These are phyloP conservation scores for Calyptomena viridis DNA, from an alignment of 2,113 vertebrate species.

Conservation along the genomic window DNA sequence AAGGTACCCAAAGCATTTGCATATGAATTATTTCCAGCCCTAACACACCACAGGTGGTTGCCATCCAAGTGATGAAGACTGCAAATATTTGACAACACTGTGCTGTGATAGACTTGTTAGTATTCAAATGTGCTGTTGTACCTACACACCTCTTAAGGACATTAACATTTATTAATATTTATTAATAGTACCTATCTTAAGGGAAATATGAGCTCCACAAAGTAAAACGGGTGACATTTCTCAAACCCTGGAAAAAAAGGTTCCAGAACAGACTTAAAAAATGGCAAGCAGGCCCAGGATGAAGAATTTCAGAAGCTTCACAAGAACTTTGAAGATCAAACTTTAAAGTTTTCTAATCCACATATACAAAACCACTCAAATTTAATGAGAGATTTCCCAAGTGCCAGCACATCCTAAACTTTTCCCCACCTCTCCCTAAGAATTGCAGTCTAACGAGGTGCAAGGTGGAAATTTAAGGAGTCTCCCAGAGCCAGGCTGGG, in stretches of 20 bases:
- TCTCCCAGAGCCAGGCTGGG: background rate
- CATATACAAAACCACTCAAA: background rate
- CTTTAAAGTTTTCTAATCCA: background rate
- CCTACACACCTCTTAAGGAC: background rate
- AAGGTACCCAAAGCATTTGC: background rate
- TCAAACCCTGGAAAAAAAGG: background rate
- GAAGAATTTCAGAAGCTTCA: background rate
- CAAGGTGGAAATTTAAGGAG: background rate
- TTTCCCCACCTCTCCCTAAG: background rate
- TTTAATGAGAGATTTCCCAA: background rate
- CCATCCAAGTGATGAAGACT: background rate
- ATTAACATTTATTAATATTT: background rate
- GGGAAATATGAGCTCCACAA: background rate
- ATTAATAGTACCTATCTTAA: background rate
- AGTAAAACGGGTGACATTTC: background rate
- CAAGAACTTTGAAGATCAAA: background rate
- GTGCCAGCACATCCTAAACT: background rate
- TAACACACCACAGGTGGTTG: background rate
- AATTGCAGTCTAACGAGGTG: background rate
- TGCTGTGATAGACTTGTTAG: background rate
- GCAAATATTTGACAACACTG: background rate
- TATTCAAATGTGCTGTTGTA: background rate
- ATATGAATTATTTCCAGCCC: background rate
- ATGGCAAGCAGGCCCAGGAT: background rate
- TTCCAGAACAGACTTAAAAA: background rate